Evolutionary conservation across 2,113 vertebrate genomes (phyloP), one percentile per base, ranked within the genome.

Genomic region (Eulemur rufifrons): DNA sequence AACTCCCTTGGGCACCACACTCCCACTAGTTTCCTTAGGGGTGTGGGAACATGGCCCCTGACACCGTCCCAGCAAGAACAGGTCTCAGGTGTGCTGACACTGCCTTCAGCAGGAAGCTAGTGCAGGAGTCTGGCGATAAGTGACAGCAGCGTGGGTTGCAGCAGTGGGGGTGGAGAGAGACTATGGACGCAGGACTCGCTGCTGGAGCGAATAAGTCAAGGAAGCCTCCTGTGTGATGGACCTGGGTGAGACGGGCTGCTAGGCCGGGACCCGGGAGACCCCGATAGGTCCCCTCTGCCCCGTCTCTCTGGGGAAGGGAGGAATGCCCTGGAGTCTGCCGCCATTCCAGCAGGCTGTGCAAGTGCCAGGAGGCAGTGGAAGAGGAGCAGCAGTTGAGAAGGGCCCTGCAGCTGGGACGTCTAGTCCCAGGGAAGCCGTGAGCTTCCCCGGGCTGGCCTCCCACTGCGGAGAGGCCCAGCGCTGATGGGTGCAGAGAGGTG

Each of bases 41-140:
- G 34, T 9, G 0, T 20, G 45, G 18, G 59, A 21, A 23, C 27
- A 8, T 8, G 18, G 32, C 23, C 54, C 9, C n/a, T 0, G 0
- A 4, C 6, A 12, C 71, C 66, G 27, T 7, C 37, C 84, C 52
- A 6, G 64, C 34, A 69, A 76, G 39, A 25, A 21, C 45, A 20
- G 71, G 61, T 34, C 15, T 21, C 23, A 0, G 61, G 63, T 13
- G 3, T 5, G 6, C 45, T 21, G 15, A 18, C 37, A 32, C 3
- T 9, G 81, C n/a, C 81, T 37, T 68, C 8, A 1, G 47, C 61
- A 50, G 18, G 82, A n/a, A 13, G 80, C 87, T 18, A 0, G 8
- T 29, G 34, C 29, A 18, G 47, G 34, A 9, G 29, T 20, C 14
- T 2, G 74, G 61, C 32, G 4, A 39, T 74, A 69, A 50, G 15